A percentile compares a stretch with the other conserved stretches of the same genome.
phyloP scores from a whole-genome alignment of 1,140 invertebrate genomes.

The Apis cerana region DNA sequence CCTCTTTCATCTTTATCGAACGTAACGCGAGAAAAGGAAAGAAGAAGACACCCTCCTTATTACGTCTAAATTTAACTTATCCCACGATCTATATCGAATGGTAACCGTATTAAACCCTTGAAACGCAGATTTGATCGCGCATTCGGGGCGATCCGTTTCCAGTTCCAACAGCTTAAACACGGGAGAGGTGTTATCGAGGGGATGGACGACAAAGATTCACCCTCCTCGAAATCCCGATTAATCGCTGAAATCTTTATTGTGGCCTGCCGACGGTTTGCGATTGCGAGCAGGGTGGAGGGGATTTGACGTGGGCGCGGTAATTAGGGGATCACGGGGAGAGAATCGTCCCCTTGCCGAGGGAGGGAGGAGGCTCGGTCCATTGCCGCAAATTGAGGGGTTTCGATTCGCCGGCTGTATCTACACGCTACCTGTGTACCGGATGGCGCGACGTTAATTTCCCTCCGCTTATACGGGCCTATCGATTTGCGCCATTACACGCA shows the following conservation, averaged over 20 bases:
- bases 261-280: constrained; percentile 40
- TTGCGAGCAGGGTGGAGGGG: constrained; percentile 6
- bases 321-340: constrained; percentile 40
- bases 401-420: constrained; percentile 45
- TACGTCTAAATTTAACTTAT: no score
- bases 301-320: constrained; percentile 47
- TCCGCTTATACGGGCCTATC: constrained; percentile 48
- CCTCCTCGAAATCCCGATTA: constrained; percentile 20
- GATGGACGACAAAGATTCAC: background rate
- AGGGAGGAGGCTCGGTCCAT: constrained; percentile 13
- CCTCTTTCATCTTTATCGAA: no score
- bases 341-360: constrained; percentile 30
- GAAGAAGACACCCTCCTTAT: no score
- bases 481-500: constrained; percentile 42
- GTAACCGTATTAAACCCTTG: no score
- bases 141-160: background rate
- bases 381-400: constrained; percentile 52
- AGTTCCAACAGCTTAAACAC: no score
- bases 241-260: constrained; percentile 48
- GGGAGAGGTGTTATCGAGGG: background rate
- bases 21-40: no score
- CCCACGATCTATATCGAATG: no score
- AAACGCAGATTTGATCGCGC: no score
- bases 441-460: constrained; percentile 52
- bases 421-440: constrained; percentile 32